Conservation (phyloP, 2,797 vertebrate species). For the Spinus pinus region DNA sequence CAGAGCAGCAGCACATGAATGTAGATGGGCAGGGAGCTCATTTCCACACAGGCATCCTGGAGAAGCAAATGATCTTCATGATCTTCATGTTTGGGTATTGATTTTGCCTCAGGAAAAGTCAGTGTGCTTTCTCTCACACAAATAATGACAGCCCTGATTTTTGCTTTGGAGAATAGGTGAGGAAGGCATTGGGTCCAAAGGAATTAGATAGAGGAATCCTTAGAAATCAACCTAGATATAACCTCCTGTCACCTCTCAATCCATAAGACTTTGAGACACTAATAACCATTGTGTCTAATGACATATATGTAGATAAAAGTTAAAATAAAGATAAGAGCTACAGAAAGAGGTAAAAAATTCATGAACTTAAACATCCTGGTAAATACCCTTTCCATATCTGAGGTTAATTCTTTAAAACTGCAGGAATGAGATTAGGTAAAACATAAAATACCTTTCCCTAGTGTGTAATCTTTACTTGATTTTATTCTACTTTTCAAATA, state of each 20-base stretch:
- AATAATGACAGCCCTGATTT: neutral
- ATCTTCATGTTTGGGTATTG: conserved; percentile 20
- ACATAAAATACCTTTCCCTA: neutral
- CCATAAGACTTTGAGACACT: neutral
- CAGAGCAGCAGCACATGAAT: neutral
- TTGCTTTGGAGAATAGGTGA: neutral
- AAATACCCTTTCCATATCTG: neutral
- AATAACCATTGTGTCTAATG: neutral
- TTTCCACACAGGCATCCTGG: neutral
- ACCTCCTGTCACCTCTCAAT: neutral
- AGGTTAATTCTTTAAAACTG: neutral
- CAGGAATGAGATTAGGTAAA: neutral
- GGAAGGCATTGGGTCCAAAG: neutral
- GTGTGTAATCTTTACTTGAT: neutral
- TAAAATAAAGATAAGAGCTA: neutral
- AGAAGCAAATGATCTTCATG: neutral
- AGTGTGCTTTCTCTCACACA: neutral
- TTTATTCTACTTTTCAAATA: neutral
- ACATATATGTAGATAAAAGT: neutral
- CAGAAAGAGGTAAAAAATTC: neutral
- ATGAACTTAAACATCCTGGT: neutral
- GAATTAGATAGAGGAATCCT: neutral
- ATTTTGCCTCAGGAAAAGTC: conserved; percentile 54
- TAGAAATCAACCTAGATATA: neutral
- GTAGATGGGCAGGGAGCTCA: neutral